Percentiles rank a stretch among this genome's conserved stretches.
Evolutionary conservation across 2,113 vertebrate genomes (phyloP).

Genomic region (Hyperoodon ampullatus): DNA sequence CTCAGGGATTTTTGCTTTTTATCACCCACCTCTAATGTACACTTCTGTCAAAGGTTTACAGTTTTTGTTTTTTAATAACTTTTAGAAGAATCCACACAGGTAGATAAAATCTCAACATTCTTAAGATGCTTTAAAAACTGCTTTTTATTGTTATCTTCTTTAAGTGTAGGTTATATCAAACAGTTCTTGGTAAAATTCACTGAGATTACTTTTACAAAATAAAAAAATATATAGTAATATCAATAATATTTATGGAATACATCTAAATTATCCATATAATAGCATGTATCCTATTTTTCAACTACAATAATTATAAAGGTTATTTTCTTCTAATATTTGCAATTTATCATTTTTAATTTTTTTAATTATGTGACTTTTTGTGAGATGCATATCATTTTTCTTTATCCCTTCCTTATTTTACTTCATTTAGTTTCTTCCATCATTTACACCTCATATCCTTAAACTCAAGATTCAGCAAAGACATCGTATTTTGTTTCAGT

Average conservation of each 20-base stretch:
- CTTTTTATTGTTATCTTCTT: background rate
- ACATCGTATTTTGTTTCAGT: background rate
- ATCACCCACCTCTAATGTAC: background rate
- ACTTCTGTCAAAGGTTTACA: background rate
- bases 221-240: background rate
- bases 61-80: conserved; percentile 15
- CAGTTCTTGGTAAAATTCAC: background rate
- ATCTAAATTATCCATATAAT: background rate
- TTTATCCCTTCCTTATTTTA: background rate
- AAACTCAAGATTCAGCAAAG: background rate
- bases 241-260: background rate
- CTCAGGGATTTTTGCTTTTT: background rate
- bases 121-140: background rate
- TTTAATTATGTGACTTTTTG: background rate
- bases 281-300: background rate
- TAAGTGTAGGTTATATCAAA: background rate
- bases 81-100: background rate
- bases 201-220: background rate
- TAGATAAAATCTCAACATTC: background rate
- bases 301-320: background rate
- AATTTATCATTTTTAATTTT: background rate
- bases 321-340: background rate
- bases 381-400: background rate
- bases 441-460: background rate
- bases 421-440: background rate